These are phyloP conservation scores for Oreochromis tanganicae DNA, from an alignment of 2,113 vertebrate species.

Conservation along the genomic window DNA sequence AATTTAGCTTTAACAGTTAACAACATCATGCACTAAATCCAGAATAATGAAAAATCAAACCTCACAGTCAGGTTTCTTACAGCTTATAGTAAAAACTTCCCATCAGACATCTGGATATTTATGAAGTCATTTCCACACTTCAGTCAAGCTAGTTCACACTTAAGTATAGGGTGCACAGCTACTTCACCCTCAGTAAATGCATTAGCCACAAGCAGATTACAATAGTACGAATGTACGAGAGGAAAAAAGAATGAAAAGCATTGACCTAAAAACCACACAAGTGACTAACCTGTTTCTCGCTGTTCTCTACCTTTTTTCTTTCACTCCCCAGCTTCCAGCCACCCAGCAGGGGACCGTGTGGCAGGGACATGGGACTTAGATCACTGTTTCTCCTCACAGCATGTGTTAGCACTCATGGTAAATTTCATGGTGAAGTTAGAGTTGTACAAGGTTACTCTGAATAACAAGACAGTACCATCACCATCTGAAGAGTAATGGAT, in stretches of 20 bases:
- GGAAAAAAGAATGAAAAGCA: neutral
- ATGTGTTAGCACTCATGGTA: neutral
- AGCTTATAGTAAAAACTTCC: neutral
- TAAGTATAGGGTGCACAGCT: neutral
- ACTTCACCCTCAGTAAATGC: neutral
- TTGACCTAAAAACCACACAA: neutral
- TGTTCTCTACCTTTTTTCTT: neutral
- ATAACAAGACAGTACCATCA: neutral
- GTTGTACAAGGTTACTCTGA: neutral
- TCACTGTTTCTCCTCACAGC: constrained; percentile 10
- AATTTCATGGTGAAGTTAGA: neutral
- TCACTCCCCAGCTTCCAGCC: neutral
- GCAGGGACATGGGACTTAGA: neutral
- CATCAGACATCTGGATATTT: neutral
- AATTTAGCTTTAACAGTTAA: neutral
- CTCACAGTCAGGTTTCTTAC: neutral
- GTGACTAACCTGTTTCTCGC: neutral
- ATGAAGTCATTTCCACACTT: neutral
- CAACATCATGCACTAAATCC: neutral
- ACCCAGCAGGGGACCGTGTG: constrained; percentile 9
- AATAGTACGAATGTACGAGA: neutral
- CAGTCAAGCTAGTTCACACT: neutral
- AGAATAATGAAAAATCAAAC: neutral
- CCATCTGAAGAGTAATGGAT: neutral
- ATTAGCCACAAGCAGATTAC: neutral